Conservation (phyloP, 2,797 vertebrate genomes). For the Buphagus erythrorhynchus region DNA sequence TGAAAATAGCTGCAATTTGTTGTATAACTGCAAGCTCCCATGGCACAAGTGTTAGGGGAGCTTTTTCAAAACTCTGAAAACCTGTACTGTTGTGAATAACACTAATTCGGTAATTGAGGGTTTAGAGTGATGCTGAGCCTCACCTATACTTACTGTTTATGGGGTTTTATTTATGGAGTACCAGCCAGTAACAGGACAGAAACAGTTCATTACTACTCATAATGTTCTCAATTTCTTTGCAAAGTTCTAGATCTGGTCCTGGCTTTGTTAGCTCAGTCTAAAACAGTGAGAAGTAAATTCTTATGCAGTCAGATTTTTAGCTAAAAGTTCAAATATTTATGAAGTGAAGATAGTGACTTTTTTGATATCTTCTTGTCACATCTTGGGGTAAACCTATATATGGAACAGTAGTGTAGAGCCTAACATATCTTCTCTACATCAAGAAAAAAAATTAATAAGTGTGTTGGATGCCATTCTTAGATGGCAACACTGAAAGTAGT, state of each 20-base stretch:
- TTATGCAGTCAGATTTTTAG: background rate
- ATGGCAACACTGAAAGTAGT: background rate
- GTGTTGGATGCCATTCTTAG: background rate
- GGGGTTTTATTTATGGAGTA: background rate
- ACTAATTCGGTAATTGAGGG: background rate
- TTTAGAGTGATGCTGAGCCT: background rate
- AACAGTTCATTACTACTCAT: background rate
- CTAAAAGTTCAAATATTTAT: background rate
- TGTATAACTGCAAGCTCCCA: background rate
- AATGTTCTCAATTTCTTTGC: background rate
- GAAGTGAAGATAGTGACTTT: background rate
- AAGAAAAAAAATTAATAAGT: background rate
- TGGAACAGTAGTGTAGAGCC: background rate
- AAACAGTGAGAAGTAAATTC: background rate
- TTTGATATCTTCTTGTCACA: background rate
- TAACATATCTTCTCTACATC: background rate
- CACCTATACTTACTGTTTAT: background rate
- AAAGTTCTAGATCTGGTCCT: fast-evolving
- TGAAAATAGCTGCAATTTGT: background rate
- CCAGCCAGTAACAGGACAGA: background rate
- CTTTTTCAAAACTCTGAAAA: background rate
- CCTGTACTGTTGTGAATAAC: background rate
- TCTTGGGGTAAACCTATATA: background rate
- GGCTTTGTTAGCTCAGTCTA: background rate
- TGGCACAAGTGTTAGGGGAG: background rate